Conservation (phyloP, 2,888 invertebrate genomes). For the Philhelius pedissequus region DNA sequence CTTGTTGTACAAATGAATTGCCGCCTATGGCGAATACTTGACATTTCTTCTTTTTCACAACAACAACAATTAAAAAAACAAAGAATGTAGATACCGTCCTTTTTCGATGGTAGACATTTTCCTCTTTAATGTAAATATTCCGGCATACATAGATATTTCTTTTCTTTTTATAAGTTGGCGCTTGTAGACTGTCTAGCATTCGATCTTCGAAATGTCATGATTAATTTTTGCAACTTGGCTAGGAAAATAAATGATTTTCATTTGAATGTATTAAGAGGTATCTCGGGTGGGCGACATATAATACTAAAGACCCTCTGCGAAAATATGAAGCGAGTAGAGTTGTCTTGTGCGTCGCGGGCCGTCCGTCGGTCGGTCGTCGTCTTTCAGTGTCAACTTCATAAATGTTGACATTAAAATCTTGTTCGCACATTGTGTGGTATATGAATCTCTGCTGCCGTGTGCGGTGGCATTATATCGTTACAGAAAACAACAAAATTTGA, state of each 20-base stretch:
- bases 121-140: too few relatives aligned
- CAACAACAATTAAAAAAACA: not conserved
- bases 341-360: slow-evolving; percentile 42
- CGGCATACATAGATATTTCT: not conserved
- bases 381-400: slow-evolving; percentile 64
- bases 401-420: slow-evolving; percentile 58
- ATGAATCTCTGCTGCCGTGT: slow-evolving; percentile 8
- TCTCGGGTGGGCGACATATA: slow-evolving; percentile 57
- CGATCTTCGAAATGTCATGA: slow-evolving; percentile 6
- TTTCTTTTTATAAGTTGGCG: slow-evolving; percentile 38
- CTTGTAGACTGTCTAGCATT: slow-evolving; percentile 48
- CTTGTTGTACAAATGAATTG: slow-evolving; percentile 33
- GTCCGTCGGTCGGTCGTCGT: too few relatives aligned
- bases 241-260: slow-evolving; percentile 43
- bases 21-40: slow-evolving; percentile 57
- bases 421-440: slow-evolving; percentile 20
- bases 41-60: slow-evolving; percentile 17
- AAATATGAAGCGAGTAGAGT: slow-evolving; percentile 32
- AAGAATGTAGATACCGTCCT: not conserved
- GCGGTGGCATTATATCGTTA: slow-evolving; percentile 21
- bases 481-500: slow-evolving; percentile 23
- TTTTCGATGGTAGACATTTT: slow-evolving; percentile 9
- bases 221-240: slow-evolving; percentile 37
- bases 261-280: slow-evolving; percentile 52
- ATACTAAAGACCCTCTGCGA: not conserved